phyloP scores from a whole-genome alignment of 2,797 vertebrate species.

The Margarornis squamiger region DNA sequence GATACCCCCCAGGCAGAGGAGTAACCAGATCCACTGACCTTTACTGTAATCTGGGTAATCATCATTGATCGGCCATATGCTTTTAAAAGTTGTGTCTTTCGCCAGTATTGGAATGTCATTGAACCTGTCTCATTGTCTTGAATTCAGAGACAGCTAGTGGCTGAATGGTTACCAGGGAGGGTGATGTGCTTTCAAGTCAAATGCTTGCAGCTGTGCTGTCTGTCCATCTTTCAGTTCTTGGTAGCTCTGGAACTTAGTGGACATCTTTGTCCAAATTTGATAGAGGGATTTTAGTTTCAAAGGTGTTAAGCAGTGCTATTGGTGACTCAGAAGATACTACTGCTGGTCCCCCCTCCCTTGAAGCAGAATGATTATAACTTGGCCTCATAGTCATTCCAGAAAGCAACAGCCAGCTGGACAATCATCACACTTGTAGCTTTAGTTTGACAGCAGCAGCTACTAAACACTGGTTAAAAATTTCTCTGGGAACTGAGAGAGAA shows the following conservation, averaged over 20 bases:
- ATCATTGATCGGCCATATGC: neutral
- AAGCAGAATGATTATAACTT: neutral
- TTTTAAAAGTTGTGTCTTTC: neutral
- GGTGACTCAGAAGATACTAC: neutral
- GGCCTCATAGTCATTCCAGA: neutral
- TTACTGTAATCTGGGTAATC: neutral
- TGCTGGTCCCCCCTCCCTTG: fast-evolving
- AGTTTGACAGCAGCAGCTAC: neutral
- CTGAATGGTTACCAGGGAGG: neutral
- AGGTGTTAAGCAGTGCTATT: neutral
- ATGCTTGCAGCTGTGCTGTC: neutral
- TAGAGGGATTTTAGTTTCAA: neutral
- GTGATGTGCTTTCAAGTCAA: neutral
- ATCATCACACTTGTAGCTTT: neutral
- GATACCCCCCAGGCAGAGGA: neutral
- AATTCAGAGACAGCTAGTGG: neutral
- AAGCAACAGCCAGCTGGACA: neutral
- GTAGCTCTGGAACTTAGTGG: neutral
- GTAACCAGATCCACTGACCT: neutral
- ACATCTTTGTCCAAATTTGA: neutral
- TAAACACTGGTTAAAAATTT: neutral
- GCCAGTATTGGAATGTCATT: neutral
- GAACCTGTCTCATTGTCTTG: neutral
- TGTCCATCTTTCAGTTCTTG: neutral
- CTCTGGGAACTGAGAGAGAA: neutral